A percentile compares a stretch with the other conserved stretches of the same genome.
These are phyloP conservation scores for Diadumene lineata DNA, from an alignment of 92 coral and sea anemone genomes.

Conservation along the genomic window DNA sequence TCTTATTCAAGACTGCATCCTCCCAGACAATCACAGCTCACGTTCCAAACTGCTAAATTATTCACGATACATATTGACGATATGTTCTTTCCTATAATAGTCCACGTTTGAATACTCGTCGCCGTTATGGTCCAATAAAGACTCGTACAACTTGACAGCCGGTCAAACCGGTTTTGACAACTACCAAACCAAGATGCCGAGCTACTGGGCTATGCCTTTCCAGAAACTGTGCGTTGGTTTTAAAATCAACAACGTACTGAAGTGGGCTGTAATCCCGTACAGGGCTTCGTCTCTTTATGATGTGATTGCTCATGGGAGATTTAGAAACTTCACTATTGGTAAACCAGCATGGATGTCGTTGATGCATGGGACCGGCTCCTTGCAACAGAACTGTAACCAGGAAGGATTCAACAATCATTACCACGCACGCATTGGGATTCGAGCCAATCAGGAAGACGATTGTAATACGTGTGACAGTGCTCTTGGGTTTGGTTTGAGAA, in stretches of 20 bases:
- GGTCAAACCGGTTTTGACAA: constrained; percentile 51
- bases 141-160: constrained; percentile 32
- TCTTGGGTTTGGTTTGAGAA: constrained; percentile 54
- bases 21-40: too few relatives aligned
- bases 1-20: too few relatives aligned
- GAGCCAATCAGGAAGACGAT: constrained; percentile 44
- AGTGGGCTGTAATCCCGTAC: constrained; percentile 39
- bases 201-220: constrained; percentile 67
- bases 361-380: constrained; percentile 58
- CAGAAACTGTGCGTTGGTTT: constrained; percentile 63
- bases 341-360: constrained; percentile 50
- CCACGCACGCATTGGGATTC: constrained; percentile 32
- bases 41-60: too few relatives aligned
- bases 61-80: too few relatives aligned
- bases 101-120: constrained; percentile 39
- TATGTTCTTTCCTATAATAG: constrained; percentile 17
- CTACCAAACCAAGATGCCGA: constrained; percentile 64
- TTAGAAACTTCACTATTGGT: constrained; percentile 33
- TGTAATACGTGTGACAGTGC: constrained; percentile 37
- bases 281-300: constrained; percentile 63
- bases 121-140: constrained; percentile 53
- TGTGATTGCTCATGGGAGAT: constrained; percentile 52
- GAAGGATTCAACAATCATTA: constrained; percentile 50
- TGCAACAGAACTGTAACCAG: constrained; percentile 52
- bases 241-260: constrained; percentile 29